Percentiles rank a stretch among this genome's conserved stretches.
Evolutionary conservation across 2,888 invertebrate species (phyloP).

Genomic region (Chamaedrilus cognettii): DNA sequence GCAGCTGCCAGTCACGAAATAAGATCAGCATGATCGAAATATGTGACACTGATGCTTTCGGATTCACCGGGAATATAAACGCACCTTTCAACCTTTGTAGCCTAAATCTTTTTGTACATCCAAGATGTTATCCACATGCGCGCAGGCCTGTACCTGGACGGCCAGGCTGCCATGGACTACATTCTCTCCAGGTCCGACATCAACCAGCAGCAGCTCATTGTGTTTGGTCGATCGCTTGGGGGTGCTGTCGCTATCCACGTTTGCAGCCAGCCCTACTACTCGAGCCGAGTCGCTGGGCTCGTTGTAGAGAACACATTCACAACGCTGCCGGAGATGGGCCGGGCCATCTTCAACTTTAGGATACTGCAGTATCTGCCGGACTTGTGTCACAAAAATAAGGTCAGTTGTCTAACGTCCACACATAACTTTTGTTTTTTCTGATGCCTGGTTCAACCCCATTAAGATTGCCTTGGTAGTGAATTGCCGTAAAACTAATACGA

Average conservation of each 20-base stretch:
- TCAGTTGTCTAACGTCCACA: too few relatives aligned
- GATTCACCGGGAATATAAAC: too few relatives aligned
- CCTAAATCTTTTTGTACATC: too few relatives aligned
- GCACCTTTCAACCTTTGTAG: too few relatives aligned
- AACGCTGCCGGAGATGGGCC: conserved; percentile 90
- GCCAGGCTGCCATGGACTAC: conserved; percentile 84
- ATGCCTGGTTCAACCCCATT: too few relatives aligned
- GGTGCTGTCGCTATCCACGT: conserved; percentile 91
- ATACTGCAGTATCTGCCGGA: conserved; percentile 76
- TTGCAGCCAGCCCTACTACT: conserved; percentile 75
- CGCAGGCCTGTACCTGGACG: conserved; percentile 83
- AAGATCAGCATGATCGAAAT: too few relatives aligned
- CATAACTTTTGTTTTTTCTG: too few relatives aligned
- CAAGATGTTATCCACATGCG: too few relatives aligned
- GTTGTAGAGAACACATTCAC: conserved; percentile 96
- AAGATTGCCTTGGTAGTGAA: too few relatives aligned
- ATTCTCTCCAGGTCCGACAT: conserved; percentile 79
- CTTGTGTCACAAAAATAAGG: conserved; percentile 90
- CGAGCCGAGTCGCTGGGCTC: conserved; percentile 75
- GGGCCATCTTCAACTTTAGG: conserved; percentile 75
- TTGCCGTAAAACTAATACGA: too few relatives aligned
- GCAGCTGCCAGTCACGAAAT: too few relatives aligned
- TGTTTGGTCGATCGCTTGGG: conserved; percentile 87
- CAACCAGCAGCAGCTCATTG: conserved; percentile 79
- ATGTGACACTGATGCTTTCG: too few relatives aligned